phyloP scores from a whole-genome alignment of 2,113 vertebrate species.

The Oxygymnocypris stewartii region DNA sequence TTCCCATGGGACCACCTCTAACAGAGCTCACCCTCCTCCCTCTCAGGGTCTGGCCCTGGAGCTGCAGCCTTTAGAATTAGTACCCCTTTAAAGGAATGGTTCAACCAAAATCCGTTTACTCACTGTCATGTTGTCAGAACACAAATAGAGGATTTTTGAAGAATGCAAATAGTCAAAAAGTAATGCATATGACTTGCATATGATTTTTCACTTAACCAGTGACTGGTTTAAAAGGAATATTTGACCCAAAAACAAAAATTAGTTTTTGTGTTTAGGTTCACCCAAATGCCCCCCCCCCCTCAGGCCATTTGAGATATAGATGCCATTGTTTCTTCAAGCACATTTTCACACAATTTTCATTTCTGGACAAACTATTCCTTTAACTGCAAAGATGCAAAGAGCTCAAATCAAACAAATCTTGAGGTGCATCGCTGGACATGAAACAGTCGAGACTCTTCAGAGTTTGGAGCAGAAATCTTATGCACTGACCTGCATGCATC shows the following conservation, averaged over 20 bases:
- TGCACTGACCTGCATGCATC: background rate
- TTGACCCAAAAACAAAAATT: too few species aligned
- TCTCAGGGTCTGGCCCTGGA: background rate
- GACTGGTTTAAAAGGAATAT: background rate
- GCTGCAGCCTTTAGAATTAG: background rate
- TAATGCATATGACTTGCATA: background rate
- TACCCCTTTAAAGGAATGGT: background rate
- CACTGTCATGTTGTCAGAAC: background rate
- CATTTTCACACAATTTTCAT: too few species aligned
- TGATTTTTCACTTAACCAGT: background rate
- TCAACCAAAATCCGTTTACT: background rate
- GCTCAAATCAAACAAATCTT: background rate
- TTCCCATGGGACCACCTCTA: conserved; percentile 11
- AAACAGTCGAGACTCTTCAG: background rate
- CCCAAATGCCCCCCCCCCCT: too few species aligned
- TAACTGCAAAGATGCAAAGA: background rate
- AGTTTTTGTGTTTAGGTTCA: too few species aligned
- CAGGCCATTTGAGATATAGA: too few species aligned
- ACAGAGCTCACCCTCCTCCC: background rate
- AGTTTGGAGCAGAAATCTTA: background rate
- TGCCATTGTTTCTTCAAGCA: too few species aligned
- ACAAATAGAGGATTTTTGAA: background rate
- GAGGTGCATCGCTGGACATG: background rate
- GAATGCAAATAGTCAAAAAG: background rate
- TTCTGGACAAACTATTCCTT: too few species aligned